Conservation (phyloP, 2,113 vertebrate genomes). For the Osmerus eperlanus region DNA sequence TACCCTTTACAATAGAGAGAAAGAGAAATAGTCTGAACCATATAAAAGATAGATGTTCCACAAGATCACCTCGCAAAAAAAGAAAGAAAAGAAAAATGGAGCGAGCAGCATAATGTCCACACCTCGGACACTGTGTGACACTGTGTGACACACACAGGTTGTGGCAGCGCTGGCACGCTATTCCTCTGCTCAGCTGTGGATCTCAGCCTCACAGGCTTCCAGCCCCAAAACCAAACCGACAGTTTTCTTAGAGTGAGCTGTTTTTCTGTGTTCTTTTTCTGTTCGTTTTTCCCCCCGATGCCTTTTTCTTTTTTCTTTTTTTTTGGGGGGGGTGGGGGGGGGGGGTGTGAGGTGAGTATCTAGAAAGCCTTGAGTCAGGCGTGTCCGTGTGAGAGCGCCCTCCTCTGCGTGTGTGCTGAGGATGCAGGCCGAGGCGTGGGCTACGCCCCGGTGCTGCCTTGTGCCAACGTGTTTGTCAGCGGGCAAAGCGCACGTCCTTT, state of each 20-base stretch:
- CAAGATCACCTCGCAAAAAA: background rate
- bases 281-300: background rate
- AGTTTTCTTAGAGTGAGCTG: constrained; percentile 48
- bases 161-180: constrained; percentile 53
- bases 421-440: too few relatives aligned
- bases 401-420: too few relatives aligned
- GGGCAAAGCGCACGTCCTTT: background rate
- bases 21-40: too few relatives aligned
- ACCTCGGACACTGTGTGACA: constrained; percentile 32
- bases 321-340: background rate
- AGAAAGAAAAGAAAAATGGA: background rate
- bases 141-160: constrained; percentile 37
- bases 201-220: constrained; percentile 25
- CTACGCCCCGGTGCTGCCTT: too few relatives aligned
- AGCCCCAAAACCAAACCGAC: constrained; percentile 43
- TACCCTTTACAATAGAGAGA: too few relatives aligned
- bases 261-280: constrained; percentile 38
- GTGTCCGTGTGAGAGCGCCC: background rate
- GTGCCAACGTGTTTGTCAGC: too few relatives aligned
- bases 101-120: constrained; percentile 35
- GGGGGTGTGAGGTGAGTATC: background rate
- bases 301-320: constrained; percentile 3
- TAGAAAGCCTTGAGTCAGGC: constrained; percentile 1
- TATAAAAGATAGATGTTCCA: too few relatives aligned
- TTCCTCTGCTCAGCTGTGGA: constrained; percentile 48